Base-by-base conservation (phyloP, 2,797 vertebrate genomes). In the Perodicticus potto region DNA sequence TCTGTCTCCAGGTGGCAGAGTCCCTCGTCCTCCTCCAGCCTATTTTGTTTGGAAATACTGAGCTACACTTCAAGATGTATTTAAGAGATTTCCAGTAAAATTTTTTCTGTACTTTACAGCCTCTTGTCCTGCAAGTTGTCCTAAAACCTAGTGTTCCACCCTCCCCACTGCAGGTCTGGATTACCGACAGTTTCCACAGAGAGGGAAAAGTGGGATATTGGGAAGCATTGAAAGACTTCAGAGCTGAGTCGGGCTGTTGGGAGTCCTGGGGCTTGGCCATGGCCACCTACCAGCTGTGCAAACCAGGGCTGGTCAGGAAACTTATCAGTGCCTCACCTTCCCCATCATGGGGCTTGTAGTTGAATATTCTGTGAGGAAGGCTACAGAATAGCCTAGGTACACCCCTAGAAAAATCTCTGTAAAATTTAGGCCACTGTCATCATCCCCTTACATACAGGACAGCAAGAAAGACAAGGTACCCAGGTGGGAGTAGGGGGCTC, bases 71-170 rank as follows among this genome's bases (percentile, higher is more conserved):
- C 89, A 97, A 97, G 82, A 92, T 96, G 84, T 97, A 98, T 98
- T 97, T 90, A 93, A 92, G 97, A 94, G 97, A 97, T 98, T 98
- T 98, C 98, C 98, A 98, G 97, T 99, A 98, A 98, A 98, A 85
- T 96, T 96, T 98, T 97, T 98, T 98, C 98, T 9, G 96, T 98
- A 98, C 98, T 96, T 97, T 96, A 96, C 34, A 77, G 43, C 57
- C 57, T 95, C n/a, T 19, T 93, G 69, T 92, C 40, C 37, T 67
- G 17, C 16, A 81, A 29, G 57, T 83, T 85, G 49, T 94, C 29
- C 57, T 8, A 37, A 88, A 27, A 32, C 29, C 72, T 70, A 32
- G 49, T 77, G n/a, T 23, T 20, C 7, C 7, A 59, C 43, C 6
- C 2, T 3, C 12, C 45, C 7, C 63, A 67, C 55, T 91, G 37